Conservation (phyloP, 2,113 vertebrate genomes). For the Forbesichthys papilliferus region DNA sequence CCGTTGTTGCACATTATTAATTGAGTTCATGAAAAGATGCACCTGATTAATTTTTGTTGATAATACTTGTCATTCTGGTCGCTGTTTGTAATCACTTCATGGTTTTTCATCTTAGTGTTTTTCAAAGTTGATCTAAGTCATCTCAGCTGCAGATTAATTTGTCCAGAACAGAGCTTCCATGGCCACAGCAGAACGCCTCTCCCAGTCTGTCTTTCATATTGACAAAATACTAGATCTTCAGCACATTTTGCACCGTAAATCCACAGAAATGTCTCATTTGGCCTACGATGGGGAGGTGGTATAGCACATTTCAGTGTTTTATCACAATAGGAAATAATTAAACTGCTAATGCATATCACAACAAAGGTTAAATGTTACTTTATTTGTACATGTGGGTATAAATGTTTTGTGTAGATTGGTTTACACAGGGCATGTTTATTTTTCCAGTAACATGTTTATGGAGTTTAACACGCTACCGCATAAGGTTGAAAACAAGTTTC, state of each 20-base stretch:
- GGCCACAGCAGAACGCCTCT: conserved; percentile 57
- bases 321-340: conserved; percentile 27
- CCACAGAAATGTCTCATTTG: conserved; percentile 17
- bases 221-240: conserved; percentile 27
- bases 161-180: conserved; percentile 61
- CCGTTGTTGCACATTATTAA: conserved; percentile 99
- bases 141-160: conserved; percentile 87
- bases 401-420: neutral
- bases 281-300: conserved; percentile 15
- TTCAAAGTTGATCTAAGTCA: conserved; percentile 97
- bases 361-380: too few relatives aligned
- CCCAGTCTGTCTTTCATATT: conserved; percentile 60
- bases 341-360: conserved; percentile 3
- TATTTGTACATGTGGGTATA: neutral
- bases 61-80: conserved; percentile 99
- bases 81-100: conserved; percentile 97
- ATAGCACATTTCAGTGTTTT: neutral
- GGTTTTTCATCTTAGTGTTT: conserved; percentile 89
- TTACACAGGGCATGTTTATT: too few relatives aligned
- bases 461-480: too few relatives aligned
- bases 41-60: conserved; percentile 99
- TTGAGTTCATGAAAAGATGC: conserved; percentile 99
- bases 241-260: conserved; percentile 3
- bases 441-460: too few relatives aligned
- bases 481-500: too few relatives aligned